Percentiles rank a stretch among this genome's conserved stretches.
These are phyloP conservation scores for Microctenopoma stevenorrisi DNA, from an alignment of 2,797 vertebrate species.

Conservation along the genomic window DNA sequence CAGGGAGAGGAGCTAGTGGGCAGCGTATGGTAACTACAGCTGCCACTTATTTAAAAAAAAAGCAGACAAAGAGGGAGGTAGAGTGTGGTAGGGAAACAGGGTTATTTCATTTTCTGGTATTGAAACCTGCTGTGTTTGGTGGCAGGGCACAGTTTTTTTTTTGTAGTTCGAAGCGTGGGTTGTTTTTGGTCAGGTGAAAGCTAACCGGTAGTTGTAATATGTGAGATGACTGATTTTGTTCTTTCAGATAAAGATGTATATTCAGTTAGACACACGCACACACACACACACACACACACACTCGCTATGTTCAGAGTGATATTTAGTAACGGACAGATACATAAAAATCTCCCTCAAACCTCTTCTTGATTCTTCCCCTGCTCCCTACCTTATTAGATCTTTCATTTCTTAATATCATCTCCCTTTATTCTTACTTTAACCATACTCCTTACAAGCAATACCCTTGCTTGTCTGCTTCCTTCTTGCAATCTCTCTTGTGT, in stretches of 20 bases:
- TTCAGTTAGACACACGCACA: neutral
- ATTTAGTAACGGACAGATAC: slow-evolving; percentile 43
- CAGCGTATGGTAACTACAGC: slow-evolving; percentile 34
- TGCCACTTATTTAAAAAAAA: slow-evolving; percentile 8
- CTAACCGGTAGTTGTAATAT: too few relatives aligned
- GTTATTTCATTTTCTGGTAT: neutral
- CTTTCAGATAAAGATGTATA: too few relatives aligned
- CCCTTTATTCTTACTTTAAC: slow-evolving; percentile 19
- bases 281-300: slow-evolving; percentile 20
- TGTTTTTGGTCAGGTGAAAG: neutral
- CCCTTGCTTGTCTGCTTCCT: neutral
- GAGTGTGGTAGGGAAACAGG: neutral
- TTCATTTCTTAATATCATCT: slow-evolving; percentile 6
- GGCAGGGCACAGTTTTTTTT: neutral
- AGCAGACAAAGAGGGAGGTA: slow-evolving; percentile 13
- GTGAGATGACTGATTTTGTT: too few relatives aligned
- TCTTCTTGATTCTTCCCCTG: slow-evolving; percentile 7
- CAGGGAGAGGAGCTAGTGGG: slow-evolving; percentile 30
- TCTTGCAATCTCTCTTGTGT: neutral
- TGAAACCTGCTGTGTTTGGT: neutral
- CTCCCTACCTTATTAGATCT: slow-evolving; percentile 8
- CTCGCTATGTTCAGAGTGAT: neutral
- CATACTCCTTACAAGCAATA: neutral
- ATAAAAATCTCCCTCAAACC: slow-evolving; percentile 24
- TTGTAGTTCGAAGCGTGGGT: neutral